Evolutionary conservation across 2,113 vertebrate species (phyloP), one percentile per base, ranked within the genome.

Genomic region (Strigops habroptila): DNA sequence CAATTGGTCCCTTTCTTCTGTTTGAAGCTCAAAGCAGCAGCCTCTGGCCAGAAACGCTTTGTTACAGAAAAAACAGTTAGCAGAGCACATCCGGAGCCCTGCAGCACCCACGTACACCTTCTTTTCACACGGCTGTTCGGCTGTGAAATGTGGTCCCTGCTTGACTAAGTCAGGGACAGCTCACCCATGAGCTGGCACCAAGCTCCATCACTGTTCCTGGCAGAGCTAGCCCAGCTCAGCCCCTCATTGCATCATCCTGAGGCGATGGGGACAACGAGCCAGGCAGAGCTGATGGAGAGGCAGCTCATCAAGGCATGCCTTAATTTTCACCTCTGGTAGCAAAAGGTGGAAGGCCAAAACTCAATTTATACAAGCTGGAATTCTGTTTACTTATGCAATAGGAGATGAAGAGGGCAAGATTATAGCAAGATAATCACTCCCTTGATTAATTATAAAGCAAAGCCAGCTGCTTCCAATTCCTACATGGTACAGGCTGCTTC

Each of bases 391-490:
- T 92, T 77, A 67, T 39, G 83, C 69, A 91, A 46, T 28, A 82
- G 49, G 74, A 93, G 83, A 95, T 93, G 96, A 89, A 95, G 86
- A 63, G 81, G 83, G 70, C 44, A 23, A 95, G 88, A 96, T 95
- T 91, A 96, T 91, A 49, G 1, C 44, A 62, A 94, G 93, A 82
- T 94, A 93, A 96, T 96, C 64, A 13, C 63, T 91, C 70, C 62
- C 84, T 73, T 82, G 83, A 86, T 96, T 95, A 89, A 80, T 87
- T 93, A 92, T 73, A 88, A 94, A 94, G 95, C 74, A 75, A 84
- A 92, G 37, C 77, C 94, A 93, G 91, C 74, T 96, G 91, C 91
- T 96, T 93, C 65, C 80, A 82, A 92, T 77, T 93, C 94, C 95
- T 87, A 59, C 63, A 13, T 5, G 2, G 49, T 43, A 48, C 25